Conservation (phyloP, 2,797 vertebrate genomes). For the Hydrophis major region DNA sequence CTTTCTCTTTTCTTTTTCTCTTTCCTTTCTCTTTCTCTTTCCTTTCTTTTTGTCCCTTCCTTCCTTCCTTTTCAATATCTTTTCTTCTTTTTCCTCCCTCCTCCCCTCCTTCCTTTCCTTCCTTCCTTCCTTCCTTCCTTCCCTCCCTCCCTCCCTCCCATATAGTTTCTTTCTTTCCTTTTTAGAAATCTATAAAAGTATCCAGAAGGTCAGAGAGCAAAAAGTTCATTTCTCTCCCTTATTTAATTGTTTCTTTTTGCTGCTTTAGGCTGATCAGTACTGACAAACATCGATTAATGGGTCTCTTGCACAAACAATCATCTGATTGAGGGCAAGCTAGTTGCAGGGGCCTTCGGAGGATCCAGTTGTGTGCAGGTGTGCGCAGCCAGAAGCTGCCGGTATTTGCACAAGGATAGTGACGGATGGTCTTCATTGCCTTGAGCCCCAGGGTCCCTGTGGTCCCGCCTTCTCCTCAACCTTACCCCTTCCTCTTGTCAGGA, state of each 20-base stretch:
- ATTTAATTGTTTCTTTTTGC: not conserved
- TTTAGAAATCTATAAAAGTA: not conserved
- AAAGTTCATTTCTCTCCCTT: not conserved
- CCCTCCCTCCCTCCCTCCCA: not conserved
- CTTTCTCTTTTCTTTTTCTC: too few species aligned
- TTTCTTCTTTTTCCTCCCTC: too few species aligned
- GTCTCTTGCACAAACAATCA: not conserved
- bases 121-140: too few species aligned
- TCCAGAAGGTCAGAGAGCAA: not conserved
- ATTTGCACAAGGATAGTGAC: not conserved
- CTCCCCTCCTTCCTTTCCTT: too few species aligned
- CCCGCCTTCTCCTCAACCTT: not conserved
- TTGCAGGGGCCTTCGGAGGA: not conserved
- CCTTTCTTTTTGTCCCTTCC: too few species aligned
- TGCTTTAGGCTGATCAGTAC: not conserved
- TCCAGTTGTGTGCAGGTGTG: not conserved
- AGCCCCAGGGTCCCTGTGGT: not conserved
- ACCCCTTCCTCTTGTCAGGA: not conserved
- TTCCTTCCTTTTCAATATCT: too few species aligned
- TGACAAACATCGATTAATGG: not conserved
- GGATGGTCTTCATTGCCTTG: not conserved
- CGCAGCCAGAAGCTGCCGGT: not conserved
- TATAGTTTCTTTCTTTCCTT: not conserved
- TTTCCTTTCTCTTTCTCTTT: too few species aligned
- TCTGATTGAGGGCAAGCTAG: not conserved